Conservation (phyloP, 2,888 invertebrate species). For the Beris morrisii region DNA sequence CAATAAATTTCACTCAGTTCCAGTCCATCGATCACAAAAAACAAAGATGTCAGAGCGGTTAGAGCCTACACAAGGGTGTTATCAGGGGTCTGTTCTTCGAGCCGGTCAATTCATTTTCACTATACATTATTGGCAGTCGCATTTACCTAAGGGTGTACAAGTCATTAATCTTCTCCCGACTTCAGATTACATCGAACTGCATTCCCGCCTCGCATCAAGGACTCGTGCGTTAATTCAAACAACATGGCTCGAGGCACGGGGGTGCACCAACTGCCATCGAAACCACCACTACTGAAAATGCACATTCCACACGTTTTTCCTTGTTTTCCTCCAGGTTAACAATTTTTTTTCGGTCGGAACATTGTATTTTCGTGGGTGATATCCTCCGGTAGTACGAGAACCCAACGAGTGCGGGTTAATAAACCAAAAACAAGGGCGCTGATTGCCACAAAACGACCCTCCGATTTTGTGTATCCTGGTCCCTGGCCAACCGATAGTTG, state of each 20-base stretch:
- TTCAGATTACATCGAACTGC: too few species aligned
- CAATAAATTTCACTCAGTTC: conserved; percentile 31
- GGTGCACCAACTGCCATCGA: too few species aligned
- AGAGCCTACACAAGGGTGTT: conserved; percentile 7
- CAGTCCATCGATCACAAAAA: conserved; percentile 31
- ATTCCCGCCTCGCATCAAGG: too few species aligned
- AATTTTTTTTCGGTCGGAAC: too few species aligned
- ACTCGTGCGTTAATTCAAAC: too few species aligned
- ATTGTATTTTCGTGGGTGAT: too few species aligned
- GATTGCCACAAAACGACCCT: not conserved
- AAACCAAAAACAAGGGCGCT: conserved; percentile 10
- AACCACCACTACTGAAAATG: too few species aligned
- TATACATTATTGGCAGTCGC: conserved; percentile 25
- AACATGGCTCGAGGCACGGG: too few species aligned
- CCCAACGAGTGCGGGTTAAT: not conserved
- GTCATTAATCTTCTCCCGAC: conserved; percentile 20
- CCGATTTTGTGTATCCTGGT: not conserved
- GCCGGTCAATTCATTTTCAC: conserved; percentile 23
- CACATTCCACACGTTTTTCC: too few species aligned
- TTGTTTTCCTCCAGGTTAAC: too few species aligned
- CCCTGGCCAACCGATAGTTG: not conserved
- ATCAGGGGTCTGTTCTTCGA: too few species aligned
- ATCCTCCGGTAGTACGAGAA: too few species aligned
- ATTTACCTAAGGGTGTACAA: conserved; percentile 24
- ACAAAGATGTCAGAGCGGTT: conserved; percentile 27